Evolutionary conservation across 1,140 invertebrate species (phyloP).

Genomic region (Bradysia coprophila): DNA sequence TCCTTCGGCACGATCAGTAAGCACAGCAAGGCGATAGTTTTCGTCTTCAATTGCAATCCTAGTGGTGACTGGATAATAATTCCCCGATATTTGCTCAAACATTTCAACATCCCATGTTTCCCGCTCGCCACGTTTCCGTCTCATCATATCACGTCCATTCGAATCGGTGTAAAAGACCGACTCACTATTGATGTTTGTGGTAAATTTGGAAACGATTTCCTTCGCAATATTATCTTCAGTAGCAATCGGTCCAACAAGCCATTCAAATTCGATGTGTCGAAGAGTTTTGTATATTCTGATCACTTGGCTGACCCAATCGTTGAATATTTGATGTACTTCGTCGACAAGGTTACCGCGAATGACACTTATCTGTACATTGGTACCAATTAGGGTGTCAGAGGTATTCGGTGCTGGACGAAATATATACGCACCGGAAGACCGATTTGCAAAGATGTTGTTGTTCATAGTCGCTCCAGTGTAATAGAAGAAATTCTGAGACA

Average conservation of each 20-base stretch:
- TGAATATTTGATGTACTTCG: conserved; percentile 57
- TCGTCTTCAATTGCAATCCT: conserved; percentile 43
- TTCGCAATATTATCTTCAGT: conserved; percentile 51
- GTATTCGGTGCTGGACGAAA: conserved; percentile 59
- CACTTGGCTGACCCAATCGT: conserved; percentile 63
- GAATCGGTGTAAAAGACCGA: conserved; percentile 79
- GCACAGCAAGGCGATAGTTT: conserved; percentile 35
- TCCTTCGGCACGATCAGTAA: conserved; percentile 78
- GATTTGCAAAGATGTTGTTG: conserved; percentile 31
- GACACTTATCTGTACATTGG: conserved; percentile 26
- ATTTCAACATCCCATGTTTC: conserved; percentile 52
- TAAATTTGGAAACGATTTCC: conserved; percentile 62
- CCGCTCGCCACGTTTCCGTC: conserved; percentile 48
- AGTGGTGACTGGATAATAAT: conserved; percentile 90
- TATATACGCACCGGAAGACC: conserved; percentile 73
- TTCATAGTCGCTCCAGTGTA: conserved; percentile 49
- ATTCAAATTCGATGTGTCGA: conserved; percentile 68
- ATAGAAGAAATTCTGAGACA: conserved; percentile 57
- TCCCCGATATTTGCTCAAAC: conserved; percentile 54
- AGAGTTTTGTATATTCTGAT: conserved; percentile 50
- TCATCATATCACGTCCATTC: conserved; percentile 78
- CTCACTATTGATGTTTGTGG: conserved; percentile 39
- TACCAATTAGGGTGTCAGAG: conserved; percentile 19
- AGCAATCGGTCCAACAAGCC: conserved; percentile 87
- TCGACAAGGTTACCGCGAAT: conserved; percentile 47